These are phyloP conservation scores for Platycheirus albimanus DNA, from an alignment of 2,888 invertebrate genomes.

Conservation along the genomic window DNA sequence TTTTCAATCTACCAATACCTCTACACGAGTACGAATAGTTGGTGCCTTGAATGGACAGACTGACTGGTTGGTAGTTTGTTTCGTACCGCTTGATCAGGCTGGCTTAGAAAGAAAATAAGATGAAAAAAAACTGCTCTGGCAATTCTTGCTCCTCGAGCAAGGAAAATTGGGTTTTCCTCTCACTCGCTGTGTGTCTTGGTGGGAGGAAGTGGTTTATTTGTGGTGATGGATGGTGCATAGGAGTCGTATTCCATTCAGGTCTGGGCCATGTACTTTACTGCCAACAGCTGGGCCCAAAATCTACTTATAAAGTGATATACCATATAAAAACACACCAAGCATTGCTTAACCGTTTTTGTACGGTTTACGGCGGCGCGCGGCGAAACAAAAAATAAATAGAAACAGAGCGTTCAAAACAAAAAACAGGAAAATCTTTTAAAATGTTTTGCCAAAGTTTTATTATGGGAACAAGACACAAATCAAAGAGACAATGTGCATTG, in stretches of 20 bases:
- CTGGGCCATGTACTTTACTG: constrained; percentile 68
- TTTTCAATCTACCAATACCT: constrained; percentile 58
- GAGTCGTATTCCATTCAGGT: constrained; percentile 69
- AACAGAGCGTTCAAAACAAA: constrained; percentile 15
- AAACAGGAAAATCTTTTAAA: constrained; percentile 56
- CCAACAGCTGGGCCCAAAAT: constrained; percentile 61
- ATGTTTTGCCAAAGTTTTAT: constrained; percentile 62
- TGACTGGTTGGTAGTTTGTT: neutral
- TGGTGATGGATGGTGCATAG: constrained; percentile 63
- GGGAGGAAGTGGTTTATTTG: constrained; percentile 62
- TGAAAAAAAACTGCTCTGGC: constrained; percentile 17
- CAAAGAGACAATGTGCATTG: constrained; percentile 67
- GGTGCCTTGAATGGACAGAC: constrained; percentile 28
- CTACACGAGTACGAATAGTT: neutral
- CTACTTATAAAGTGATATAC: constrained; percentile 24
- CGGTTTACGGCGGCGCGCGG: too few relatives aligned
- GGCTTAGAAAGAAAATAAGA: neutral
- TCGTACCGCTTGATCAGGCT: constrained; percentile 60
- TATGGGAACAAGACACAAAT: constrained; percentile 73
- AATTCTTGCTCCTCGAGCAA: constrained; percentile 60
- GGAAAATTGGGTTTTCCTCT: constrained; percentile 65
- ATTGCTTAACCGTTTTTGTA: constrained; percentile 56
- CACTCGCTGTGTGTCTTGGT: constrained; percentile 26
- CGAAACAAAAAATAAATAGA: too few relatives aligned
- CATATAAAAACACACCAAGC: neutral